These are phyloP conservation scores for Andrena trimmerana DNA, from an alignment of 2,888 invertebrate genomes.

Conservation along the genomic window DNA sequence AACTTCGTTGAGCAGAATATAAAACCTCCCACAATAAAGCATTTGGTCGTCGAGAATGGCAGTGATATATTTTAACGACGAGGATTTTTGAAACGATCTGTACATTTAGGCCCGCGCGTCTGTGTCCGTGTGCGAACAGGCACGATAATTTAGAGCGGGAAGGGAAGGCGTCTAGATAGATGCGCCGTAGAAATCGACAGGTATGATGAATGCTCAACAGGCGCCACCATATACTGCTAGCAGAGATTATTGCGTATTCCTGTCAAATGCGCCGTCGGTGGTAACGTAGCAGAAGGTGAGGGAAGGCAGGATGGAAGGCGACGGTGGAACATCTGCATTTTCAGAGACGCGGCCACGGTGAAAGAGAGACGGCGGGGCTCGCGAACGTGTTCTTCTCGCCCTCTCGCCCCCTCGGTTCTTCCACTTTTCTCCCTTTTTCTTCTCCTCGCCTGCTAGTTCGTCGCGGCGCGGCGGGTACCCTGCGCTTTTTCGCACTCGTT, in stretches of 20 bases:
- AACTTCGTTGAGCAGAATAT: no score
- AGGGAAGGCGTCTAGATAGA: conserved; percentile 80
- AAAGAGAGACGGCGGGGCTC: conserved; percentile 36
- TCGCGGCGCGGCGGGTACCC: conserved; percentile 20
- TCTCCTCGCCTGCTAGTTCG: conserved; percentile 21
- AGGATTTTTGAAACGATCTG: conserved; percentile 37
- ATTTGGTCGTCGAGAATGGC: neutral
- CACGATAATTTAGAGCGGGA: conserved; percentile 80
- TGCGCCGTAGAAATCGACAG: conserved; percentile 79
- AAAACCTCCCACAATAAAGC: no score
- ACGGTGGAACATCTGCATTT: conserved; percentile 68
- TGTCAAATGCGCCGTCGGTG: conserved; percentile 71
- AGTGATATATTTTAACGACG: neutral
- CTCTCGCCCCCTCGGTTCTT: neutral
- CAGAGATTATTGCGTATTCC: conserved; percentile 79
- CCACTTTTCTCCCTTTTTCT: conserved; percentile 20
- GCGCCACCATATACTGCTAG: conserved; percentile 71
- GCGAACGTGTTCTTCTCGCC: conserved; percentile 7
- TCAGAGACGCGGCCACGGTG: conserved; percentile 42
- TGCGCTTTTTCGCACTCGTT: conserved; percentile 5
- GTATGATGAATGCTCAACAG: conserved; percentile 81
- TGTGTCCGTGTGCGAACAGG: conserved; percentile 64
- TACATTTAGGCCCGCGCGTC: conserved; percentile 35
- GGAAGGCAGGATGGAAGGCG: conserved; percentile 44
- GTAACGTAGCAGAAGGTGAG: conserved; percentile 49